These are phyloP conservation scores for Caenorhabditis sulstoni DNA, from an alignment of 2,888 invertebrate species.

Conservation along the genomic window DNA sequence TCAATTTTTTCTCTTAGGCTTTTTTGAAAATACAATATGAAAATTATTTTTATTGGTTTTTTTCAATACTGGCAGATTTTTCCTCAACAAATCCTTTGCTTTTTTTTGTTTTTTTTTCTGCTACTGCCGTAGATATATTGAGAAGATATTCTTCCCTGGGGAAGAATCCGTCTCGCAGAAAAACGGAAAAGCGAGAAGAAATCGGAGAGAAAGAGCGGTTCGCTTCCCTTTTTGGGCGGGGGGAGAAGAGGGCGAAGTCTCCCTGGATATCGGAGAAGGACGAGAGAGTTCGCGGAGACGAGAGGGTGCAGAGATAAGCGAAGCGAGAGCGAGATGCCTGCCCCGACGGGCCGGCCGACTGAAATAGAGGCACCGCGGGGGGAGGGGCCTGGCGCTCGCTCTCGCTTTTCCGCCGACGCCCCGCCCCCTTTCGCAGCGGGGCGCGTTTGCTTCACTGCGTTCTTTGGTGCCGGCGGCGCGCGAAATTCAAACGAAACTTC, in stretches of 20 bases:
- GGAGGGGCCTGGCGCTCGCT: constrained; percentile 36
- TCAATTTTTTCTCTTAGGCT: too few relatives aligned
- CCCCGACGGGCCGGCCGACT: constrained; percentile 54
- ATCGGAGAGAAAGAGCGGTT: constrained; percentile 27
- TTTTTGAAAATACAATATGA: too few relatives aligned
- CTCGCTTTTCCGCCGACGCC: constrained; percentile 13
- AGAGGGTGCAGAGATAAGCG: constrained; percentile 31
- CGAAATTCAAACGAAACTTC: constrained; percentile 20
- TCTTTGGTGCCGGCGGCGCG: constrained; percentile 30
- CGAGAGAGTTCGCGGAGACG: not conserved
- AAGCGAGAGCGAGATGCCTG: constrained; percentile 41
- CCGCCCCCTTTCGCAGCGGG: constrained; percentile 38
- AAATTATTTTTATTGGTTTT: too few relatives aligned
- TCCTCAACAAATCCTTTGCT: not conserved
- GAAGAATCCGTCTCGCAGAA: not conserved
- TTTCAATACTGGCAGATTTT: not conserved
- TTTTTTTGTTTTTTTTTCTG: not conserved
- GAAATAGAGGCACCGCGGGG: constrained; percentile 45
- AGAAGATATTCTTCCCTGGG: not conserved
- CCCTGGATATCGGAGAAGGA: constrained; percentile 13
- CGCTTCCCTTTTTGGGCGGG: constrained; percentile 16
- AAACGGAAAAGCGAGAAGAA: constrained; percentile 20
- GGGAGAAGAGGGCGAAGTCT: not conserved
- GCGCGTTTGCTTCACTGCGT: constrained; percentile 35
- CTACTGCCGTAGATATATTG: not conserved